Base-by-base conservation (phyloP, 2,888 invertebrate species). In the Tyria jacobaeae region DNA sequence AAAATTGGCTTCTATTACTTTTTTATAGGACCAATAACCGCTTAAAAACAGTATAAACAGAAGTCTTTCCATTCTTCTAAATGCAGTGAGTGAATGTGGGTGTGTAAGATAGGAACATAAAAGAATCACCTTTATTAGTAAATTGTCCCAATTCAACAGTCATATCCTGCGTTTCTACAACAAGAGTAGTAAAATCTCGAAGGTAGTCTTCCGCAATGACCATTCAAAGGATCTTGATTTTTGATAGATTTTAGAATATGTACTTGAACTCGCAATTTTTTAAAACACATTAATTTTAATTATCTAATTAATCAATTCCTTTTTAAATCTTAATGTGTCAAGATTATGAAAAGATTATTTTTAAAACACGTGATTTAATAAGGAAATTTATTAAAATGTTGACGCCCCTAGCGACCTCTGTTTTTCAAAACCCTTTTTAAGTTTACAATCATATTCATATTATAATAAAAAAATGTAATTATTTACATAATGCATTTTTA, bases 121-220 rank as follows among this genome's bases (percentile, higher is more conserved):
- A 58, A 62, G 57, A 62, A 55, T 59, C 41, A 59, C 37, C 49
- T 55, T 64, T 56, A 61, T 67, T 58, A 66, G 39, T 60, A 64
- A 66, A 66, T 66, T 64, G 64, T 41, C 55, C 52, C 57, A 51
- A 63, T 58, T 60, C 48, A 60, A 51, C 37, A 61, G 64, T 57
- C 53, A 62, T 61, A 57, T 70, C 70, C 70, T 62, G 70, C 47
- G 15, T 47, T 55, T 35, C 34, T 47, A 35, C 9, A 25, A 31
- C 41, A 31, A 17, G 24, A 27, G 0, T 27, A 27, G 25, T 47
- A 47, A 47, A 55, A 55, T 47, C 15, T 47, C n/a, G n/a, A n/a
- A n/a, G n/a, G n/a, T n/a, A n/a, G 24, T 34, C n/a, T 25, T n/a
- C 24, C 24, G 34, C 17, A 35, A 35, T 49, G 7, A 24, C 9